Percentiles rank a stretch among this genome's conserved stretches.
Evolutionary conservation across 1,140 invertebrate species (phyloP).

Genomic region (Nymphalis io): DNA sequence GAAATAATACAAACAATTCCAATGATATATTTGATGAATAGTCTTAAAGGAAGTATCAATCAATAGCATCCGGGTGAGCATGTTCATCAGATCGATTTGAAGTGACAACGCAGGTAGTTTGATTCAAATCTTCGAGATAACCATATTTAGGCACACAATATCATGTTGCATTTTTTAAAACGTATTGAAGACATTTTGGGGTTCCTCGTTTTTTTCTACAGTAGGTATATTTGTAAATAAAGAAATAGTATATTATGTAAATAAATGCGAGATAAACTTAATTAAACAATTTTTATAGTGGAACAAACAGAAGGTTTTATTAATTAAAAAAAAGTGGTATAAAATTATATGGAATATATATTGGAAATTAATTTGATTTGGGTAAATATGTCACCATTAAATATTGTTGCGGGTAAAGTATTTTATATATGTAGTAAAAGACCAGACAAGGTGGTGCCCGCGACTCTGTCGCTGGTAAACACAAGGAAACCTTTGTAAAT

Average conservation of each 20-base stretch:
- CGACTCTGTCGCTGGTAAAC: constrained; percentile 37
- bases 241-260: no score
- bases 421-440: constrained; percentile 47
- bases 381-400: no score
- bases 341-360: no score
- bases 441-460: constrained; percentile 66
- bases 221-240: no score
- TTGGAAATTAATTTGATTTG: no score
- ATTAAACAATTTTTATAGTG: no score
- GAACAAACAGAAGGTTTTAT: no score
- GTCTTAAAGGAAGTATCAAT: constrained; percentile 4
- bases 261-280: no score
- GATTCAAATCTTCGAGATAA: neutral
- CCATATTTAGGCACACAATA: neutral
- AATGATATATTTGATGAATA: neutral
- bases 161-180: neutral
- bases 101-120: constrained; percentile 3
- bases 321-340: no score
- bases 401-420: neutral
- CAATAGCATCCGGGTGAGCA: constrained; percentile 8
- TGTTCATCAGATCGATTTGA: constrained; percentile 1
- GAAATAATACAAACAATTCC: neutral
- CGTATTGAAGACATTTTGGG: neutral
- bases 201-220: no score
- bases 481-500: constrained; percentile 62